Base-by-base conservation (phyloP, 2,113 vertebrate species). In the Uria aalge region DNA sequence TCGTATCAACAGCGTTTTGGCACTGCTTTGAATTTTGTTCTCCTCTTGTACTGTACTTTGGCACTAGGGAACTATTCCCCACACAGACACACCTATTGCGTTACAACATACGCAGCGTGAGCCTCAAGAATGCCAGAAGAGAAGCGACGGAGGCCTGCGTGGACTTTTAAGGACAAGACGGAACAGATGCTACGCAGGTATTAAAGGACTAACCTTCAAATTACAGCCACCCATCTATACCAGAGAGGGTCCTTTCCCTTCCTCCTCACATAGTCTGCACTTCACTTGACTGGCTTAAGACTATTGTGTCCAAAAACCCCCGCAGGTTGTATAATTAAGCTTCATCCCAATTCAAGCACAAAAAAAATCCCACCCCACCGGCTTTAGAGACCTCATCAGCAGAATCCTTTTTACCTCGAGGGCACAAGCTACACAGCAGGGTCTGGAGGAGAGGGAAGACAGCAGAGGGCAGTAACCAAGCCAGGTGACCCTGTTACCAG, bases 11-110 rank as follows among this genome's bases (percentile, higher is more conserved):
- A 92, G 86, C 4, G 2, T 52, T 94, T 50, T 96, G 94, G 95
- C 96, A 94, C 62, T 8, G 34, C 91, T 90, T 43, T 40, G 84
- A 85, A 48, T 77, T 93, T 94, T 96, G 93, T 83, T 97, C 97
- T 95, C 68, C 83, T 92, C 89, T 43, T 57, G 66, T 52, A 90
- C 80, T 82, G 91, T 26, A 73, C 50, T 94, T 82, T 69, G 90
- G 92, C 91, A 83, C 67, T 48, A 71, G 74, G 69, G 57, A 97
- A 81, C 83, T 29, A 68, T 62, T 96, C 92, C 73, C 89, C 72
- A 57, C 67, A 95, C 66, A 93, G 94, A 95, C 97, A 96, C 94
- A 92, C 95, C 95, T 97, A 96, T 3, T 41, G 57, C 6, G 0
- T 95, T 95, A 92, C 86, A 91, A 96, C 91, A 88, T 4, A 69